Percentiles rank a stretch among this genome's conserved stretches.
These are phyloP conservation scores for Echiichthys vipera DNA, from an alignment of 2,797 vertebrate genomes.

Conservation along the genomic window DNA sequence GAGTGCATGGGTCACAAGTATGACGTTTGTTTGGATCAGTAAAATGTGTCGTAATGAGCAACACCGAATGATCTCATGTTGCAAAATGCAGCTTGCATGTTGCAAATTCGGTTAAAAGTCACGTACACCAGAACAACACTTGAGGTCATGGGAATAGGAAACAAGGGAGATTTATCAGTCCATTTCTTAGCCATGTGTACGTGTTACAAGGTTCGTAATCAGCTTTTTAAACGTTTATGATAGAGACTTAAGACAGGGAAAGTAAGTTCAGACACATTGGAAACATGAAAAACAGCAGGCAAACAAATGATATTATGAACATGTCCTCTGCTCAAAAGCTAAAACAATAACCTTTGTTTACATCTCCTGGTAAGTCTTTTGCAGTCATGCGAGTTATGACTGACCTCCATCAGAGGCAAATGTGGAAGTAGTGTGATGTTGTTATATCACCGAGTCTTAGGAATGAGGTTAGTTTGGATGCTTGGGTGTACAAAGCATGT, in stretches of 20 bases:
- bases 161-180: not conserved
- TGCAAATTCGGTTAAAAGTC: not conserved
- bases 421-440: not conserved
- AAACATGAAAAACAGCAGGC: too few relatives aligned
- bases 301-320: not conserved
- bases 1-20: not conserved
- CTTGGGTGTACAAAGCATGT: not conserved
- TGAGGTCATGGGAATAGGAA: not conserved
- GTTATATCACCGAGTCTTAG: not conserved
- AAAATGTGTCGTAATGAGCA: not conserved
- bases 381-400: not conserved
- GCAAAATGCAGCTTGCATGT: not conserved
- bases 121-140: not conserved
- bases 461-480: not conserved
- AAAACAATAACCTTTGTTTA: too few relatives aligned
- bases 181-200: not conserved
- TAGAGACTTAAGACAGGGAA: not conserved
- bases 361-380: not conserved
- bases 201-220: not conserved
- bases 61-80: not conserved
- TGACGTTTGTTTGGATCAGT: constrained; percentile 2
- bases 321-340: not conserved
- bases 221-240: not conserved
- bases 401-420: not conserved
- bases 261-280: too few relatives aligned